A percentile compares a stretch with the other conserved stretches of the same genome.
These are phyloP conservation scores for Sebastes vulpes DNA, from an alignment of 2,797 vertebrate species.

Conservation along the genomic window DNA sequence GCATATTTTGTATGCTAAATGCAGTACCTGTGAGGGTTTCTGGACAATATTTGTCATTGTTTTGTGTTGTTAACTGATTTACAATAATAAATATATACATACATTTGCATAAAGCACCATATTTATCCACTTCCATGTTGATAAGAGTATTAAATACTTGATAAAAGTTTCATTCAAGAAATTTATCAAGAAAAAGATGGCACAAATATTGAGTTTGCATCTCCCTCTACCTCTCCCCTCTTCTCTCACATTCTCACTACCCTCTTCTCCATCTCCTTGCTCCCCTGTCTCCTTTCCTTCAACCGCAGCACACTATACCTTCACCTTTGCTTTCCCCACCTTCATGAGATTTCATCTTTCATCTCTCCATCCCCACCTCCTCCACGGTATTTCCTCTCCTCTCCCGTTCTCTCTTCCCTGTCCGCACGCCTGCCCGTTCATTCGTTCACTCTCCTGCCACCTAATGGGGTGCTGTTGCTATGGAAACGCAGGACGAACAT, in stretches of 20 bases:
- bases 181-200: not conserved
- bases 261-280: not conserved
- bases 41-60: too few relatives aligned
- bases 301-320: not conserved
- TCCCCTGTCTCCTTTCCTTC: not conserved
- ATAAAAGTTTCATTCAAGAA: not conserved
- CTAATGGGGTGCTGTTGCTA: constrained; percentile 82
- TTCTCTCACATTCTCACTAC: not conserved
- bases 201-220: not conserved
- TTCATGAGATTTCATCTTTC: constrained; percentile 5
- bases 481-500: constrained; percentile 71
- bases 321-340: not conserved
- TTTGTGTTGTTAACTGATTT: too few relatives aligned
- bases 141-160: too few relatives aligned
- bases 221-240: not conserved
- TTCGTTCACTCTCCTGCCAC: constrained; percentile 55
- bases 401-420: constrained; percentile 1
- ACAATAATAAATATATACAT: too few relatives aligned
- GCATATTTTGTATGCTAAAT: too few relatives aligned
- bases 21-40: too few relatives aligned
- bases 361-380: constrained; percentile 17
- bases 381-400: not conserved
- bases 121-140: fast-evolving
- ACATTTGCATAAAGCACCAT: fast-evolving
- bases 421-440: constrained; percentile 47